Evolutionary conservation across 2,113 vertebrate species (phyloP).

Genomic region (Struthio camelus): DNA sequence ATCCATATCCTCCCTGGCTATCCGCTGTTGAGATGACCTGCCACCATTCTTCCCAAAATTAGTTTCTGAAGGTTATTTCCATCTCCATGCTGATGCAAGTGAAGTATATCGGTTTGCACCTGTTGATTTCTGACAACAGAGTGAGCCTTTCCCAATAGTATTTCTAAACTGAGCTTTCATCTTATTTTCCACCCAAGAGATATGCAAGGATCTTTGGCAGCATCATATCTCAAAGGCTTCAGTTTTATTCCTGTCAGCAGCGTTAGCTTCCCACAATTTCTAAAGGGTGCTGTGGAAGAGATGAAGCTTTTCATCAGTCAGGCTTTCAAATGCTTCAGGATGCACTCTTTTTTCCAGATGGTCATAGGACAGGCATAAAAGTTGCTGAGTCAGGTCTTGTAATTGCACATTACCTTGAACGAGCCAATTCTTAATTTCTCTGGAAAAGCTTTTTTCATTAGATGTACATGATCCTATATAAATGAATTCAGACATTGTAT

Average conservation of each 20-base stretch:
- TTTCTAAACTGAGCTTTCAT: not conserved
- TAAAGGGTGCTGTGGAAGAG: not conserved
- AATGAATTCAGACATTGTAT: not conserved
- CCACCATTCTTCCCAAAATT: not conserved
- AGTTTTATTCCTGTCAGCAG: not conserved
- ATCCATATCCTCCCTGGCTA: not conserved
- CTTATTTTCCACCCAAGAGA: not conserved
- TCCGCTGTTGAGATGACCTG: not conserved
- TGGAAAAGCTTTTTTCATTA: not conserved
- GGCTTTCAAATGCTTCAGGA: not conserved
- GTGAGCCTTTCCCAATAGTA: not conserved
- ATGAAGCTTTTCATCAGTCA: not conserved
- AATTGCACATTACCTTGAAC: not conserved
- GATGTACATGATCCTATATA: not conserved
- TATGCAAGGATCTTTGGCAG: not conserved
- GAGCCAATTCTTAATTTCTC: not conserved
- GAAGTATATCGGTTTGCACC: not conserved
- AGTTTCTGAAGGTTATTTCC: slow-evolving; percentile 10
- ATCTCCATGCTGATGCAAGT: not conserved
- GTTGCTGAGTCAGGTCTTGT: not conserved
- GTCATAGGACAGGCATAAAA: not conserved
- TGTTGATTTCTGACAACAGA: slow-evolving; percentile 21
- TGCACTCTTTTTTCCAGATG: not conserved
- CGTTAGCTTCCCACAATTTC: not conserved
- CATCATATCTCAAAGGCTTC: not conserved